phyloP scores from a whole-genome alignment of 2,888 invertebrate genomes.

The Apodemia zela region DNA sequence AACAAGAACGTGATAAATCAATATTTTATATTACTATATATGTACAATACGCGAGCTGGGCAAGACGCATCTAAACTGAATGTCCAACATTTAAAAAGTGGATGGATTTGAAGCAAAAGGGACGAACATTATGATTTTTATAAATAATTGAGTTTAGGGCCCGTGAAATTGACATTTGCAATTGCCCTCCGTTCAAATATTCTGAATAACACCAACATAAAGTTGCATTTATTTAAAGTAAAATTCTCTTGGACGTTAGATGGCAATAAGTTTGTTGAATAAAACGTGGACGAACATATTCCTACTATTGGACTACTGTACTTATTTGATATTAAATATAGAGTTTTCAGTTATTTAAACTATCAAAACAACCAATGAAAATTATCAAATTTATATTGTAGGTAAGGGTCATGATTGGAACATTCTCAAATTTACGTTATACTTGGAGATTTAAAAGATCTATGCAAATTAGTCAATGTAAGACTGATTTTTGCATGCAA shows the following conservation, averaged over 20 bases:
- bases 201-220: conserved; percentile 5
- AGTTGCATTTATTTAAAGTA: conserved; percentile 42
- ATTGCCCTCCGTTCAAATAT: conserved; percentile 20
- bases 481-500: too few relatives aligned
- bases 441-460: too few relatives aligned
- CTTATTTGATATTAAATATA: conserved; percentile 50
- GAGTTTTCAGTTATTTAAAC: conserved; percentile 64
- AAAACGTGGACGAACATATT: conserved; percentile 75
- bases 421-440: too few relatives aligned
- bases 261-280: conserved; percentile 74
- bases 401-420: too few relatives aligned
- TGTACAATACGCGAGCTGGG: conserved; percentile 72
- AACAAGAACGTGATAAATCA: conserved; percentile 68
- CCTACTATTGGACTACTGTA: conserved; percentile 71
- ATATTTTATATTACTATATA: conserved; percentile 59
- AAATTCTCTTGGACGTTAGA: conserved; percentile 68
- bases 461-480: too few relatives aligned
- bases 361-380: conserved; percentile 46
- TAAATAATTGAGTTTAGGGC: conserved; percentile 47
- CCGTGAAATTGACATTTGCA: conserved; percentile 56
- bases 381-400: background rate
- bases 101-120: conserved; percentile 72
- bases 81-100: conserved; percentile 64
- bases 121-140: conserved; percentile 52
- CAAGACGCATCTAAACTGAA: conserved; percentile 66